Evolutionary conservation across 2,797 vertebrate genomes (phyloP).

Genomic region (Catostomus latipinnis): DNA sequence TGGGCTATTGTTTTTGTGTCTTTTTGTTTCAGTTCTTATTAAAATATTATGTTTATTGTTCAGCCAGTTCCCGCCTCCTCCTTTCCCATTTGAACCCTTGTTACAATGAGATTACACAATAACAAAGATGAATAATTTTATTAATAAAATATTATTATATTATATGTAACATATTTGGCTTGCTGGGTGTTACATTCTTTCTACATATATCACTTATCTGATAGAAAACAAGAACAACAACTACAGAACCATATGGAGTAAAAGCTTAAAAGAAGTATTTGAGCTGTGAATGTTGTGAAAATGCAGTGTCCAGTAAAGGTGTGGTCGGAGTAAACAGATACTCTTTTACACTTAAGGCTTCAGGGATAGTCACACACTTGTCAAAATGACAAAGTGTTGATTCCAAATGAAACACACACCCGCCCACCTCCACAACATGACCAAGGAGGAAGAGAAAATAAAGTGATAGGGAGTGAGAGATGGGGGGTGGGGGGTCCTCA

Average conservation of each 20-base stretch:
- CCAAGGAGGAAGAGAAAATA: slow-evolving; percentile 9
- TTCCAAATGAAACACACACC: slow-evolving; percentile 43
- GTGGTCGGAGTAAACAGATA: slow-evolving; percentile 18
- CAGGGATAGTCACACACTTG: slow-evolving; percentile 38
- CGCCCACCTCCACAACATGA: slow-evolving; percentile 14
- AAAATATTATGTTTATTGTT: no score
- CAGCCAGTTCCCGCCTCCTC: no score
- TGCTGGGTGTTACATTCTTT: not conserved
- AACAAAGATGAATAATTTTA: no score
- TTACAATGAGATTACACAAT: no score
- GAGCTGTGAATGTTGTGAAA: not conserved
- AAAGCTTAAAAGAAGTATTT: not conserved
- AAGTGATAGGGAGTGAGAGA: not conserved
- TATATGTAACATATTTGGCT: not conserved
- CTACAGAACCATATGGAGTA: not conserved
- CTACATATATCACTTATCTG: not conserved
- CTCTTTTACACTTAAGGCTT: slow-evolving; percentile 22
- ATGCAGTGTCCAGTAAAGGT: slow-evolving; percentile 23
- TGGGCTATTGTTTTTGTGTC: no score
- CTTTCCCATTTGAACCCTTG: no score
- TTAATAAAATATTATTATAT: no score
- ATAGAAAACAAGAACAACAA: not conserved
- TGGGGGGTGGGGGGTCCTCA: not conserved
- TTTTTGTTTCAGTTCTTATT: no score
- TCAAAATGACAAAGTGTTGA: slow-evolving; percentile 52